These are phyloP conservation scores for Leucophenga maculata DNA, from an alignment of 2,888 invertebrate species.

Conservation along the genomic window DNA sequence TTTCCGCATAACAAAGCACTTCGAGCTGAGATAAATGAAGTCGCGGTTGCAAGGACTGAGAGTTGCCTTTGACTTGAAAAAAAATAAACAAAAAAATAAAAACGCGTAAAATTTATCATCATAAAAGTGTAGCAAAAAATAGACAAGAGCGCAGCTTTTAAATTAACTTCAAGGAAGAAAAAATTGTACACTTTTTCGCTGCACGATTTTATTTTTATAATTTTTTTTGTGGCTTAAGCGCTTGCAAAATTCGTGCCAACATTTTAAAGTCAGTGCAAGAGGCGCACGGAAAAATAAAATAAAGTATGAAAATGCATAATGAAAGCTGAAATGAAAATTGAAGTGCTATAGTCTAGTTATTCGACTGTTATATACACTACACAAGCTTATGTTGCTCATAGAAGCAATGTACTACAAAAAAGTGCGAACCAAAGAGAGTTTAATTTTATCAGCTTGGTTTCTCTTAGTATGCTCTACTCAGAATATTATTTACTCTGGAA, in stretches of 20 bases:
- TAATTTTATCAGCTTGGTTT: too few relatives aligned
- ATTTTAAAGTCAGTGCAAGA: not conserved
- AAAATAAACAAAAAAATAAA: not conserved
- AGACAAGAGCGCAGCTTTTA: not conserved
- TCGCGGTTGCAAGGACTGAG: not conserved
- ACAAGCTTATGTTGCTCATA: too few relatives aligned
- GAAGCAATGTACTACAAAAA: too few relatives aligned
- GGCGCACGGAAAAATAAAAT: not conserved
- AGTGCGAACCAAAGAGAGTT: too few relatives aligned
- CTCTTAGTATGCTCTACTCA: too few relatives aligned
- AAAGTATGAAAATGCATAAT: too few relatives aligned
- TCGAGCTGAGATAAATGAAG: conserved; percentile 17
- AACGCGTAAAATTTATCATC: conserved; percentile 11
- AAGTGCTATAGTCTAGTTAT: too few relatives aligned
- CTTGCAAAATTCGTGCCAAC: conserved; percentile 12
- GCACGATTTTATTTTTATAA: too few relatives aligned
- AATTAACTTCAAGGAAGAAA: conserved; percentile 11
- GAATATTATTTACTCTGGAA: too few relatives aligned
- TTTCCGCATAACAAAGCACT: conserved; percentile 12
- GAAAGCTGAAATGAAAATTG: too few relatives aligned
- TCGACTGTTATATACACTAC: too few relatives aligned
- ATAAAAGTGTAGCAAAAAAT: conserved; percentile 9
- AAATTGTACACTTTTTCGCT: not conserved
- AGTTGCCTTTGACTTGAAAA: conserved; percentile 9
- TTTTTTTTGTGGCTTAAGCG: not conserved